Conservation (phyloP, 2,888 invertebrate species). For the Sinentomon sp. region DNA sequence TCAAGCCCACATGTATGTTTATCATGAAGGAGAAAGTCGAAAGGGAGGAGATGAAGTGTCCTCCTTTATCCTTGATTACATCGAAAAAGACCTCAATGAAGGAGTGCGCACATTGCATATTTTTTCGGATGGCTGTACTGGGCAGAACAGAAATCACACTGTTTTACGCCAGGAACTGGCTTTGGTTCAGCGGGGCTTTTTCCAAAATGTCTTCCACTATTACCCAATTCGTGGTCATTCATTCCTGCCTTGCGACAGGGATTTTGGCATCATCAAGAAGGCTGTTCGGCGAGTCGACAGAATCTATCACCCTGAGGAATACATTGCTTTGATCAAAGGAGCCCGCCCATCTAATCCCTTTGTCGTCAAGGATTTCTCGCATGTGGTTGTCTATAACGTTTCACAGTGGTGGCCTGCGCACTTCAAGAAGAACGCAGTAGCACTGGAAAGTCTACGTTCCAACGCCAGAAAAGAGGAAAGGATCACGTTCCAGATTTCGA, state of each 20-base stretch:
- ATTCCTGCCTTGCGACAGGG: conserved; percentile 2
- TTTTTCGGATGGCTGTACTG: neutral
- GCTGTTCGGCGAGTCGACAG: neutral
- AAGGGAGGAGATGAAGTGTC: neutral
- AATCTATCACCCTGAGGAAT: neutral
- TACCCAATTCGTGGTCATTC: conserved; percentile 1
- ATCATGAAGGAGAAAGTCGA: neutral
- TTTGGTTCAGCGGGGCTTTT: neutral
- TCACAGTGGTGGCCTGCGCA: too few species aligned
- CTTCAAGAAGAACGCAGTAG: too few species aligned
- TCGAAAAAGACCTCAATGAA: neutral
- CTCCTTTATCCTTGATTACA: neutral
- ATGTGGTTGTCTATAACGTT: too few species aligned
- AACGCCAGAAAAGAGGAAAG: too few species aligned
- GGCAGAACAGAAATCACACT: neutral
- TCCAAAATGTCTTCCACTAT: neutral
- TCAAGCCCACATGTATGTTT: neutral
- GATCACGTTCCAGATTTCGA: too few species aligned
- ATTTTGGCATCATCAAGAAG: neutral
- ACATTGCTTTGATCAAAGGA: neutral
- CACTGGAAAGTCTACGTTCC: too few species aligned
- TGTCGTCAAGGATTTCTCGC: too few species aligned
- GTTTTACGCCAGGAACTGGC: neutral
- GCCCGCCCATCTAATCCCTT: neutral
- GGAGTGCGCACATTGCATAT: too few species aligned